Conservation (phyloP, 2,797 vertebrate genomes). For the Chelon labrosus region DNA sequence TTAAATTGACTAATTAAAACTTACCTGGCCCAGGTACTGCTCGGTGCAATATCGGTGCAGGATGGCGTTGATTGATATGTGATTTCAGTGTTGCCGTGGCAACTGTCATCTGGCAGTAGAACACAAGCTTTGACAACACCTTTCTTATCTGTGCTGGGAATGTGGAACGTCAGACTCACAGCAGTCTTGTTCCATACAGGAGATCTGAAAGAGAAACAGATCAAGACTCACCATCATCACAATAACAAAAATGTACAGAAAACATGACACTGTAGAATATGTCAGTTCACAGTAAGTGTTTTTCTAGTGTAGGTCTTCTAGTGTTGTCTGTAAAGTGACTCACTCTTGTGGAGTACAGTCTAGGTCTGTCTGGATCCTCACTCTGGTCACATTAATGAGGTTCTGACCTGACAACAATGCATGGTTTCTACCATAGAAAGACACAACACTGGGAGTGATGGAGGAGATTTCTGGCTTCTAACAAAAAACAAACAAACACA, state of each 20-base stretch:
- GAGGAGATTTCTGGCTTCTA: conserved; percentile 84
- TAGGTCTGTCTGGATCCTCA: conserved; percentile 84
- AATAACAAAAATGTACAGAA: not conserved
- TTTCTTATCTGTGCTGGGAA: conserved; percentile 85
- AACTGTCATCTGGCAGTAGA: conserved; percentile 83
- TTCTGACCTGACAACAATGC: conserved; percentile 86
- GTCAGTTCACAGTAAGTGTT: no score
- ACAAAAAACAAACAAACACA: conserved; percentile 38
- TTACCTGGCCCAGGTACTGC: conserved; percentile 89
- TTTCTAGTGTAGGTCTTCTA: not conserved
- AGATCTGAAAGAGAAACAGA: no score
- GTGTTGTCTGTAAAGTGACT: conserved; percentile 68
- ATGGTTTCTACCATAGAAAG: conserved; percentile 87
- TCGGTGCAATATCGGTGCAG: conserved; percentile 84
- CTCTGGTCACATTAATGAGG: conserved; percentile 82
- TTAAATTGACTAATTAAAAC: not conserved
- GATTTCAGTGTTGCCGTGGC: conserved; percentile 78
- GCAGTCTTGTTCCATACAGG: conserved; percentile 83
- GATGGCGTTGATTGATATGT: conserved; percentile 86
- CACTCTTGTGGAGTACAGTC: conserved; percentile 88
- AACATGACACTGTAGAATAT: not conserved
- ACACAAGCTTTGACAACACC: conserved; percentile 85
- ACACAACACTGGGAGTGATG: conserved; percentile 85
- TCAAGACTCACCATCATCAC: not conserved
- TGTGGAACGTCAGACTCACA: conserved; percentile 85